Base-by-base conservation (phyloP, 2,888 invertebrate genomes). In the Mongoloraphidia duomilia region DNA sequence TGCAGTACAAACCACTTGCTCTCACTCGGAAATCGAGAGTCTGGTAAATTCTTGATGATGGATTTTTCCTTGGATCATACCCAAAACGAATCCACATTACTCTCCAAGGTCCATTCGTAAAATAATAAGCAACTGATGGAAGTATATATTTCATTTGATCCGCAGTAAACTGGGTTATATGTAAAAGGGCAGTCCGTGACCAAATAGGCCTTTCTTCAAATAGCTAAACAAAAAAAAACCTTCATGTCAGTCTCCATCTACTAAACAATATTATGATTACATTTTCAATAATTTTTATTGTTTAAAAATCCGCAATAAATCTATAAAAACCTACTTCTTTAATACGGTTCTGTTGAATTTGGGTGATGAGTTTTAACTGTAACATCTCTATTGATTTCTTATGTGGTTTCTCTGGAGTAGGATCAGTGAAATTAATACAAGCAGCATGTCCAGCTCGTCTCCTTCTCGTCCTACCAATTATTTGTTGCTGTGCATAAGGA, bases 21-120 rank as follows among this genome's bases (percentile, higher is more conserved):
- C 79, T 71, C 38, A 83, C 65, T 56, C 90, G 74, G 63, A 86
- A 91, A 66, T 95, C 94, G 51, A 95, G 71, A 3, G 84, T 84
- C 69, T 98, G 97, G 64, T 89, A 95, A 47, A 80, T 78, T 56
- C 89, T 80, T 2, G 93, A 76, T 2, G 71, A 69, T 5, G 84
- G 81, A 54, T 90, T 81, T 57, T 79, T 82, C 33, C 90, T 74
- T 0, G 97, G 96, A 70, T 98, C 94, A 62, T 90, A 96, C 0
- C 95, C 95, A 60, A 84, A 83, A 57, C 75, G 79, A 1, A 91
- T 82, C 89, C 96, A 98, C 63, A 89, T 76, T 47, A 83, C 78
- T 54, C 93, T 75, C 93, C 95, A 98, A 0, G 95, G 97, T 0
- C 98, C 97, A 53, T 80, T 84, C 47, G 77, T 74, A 65, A 86